Evolutionary conservation across 2,888 invertebrate species (phyloP), one percentile per base, ranked within the genome.

Genomic region (Platypus cylindrus): DNA sequence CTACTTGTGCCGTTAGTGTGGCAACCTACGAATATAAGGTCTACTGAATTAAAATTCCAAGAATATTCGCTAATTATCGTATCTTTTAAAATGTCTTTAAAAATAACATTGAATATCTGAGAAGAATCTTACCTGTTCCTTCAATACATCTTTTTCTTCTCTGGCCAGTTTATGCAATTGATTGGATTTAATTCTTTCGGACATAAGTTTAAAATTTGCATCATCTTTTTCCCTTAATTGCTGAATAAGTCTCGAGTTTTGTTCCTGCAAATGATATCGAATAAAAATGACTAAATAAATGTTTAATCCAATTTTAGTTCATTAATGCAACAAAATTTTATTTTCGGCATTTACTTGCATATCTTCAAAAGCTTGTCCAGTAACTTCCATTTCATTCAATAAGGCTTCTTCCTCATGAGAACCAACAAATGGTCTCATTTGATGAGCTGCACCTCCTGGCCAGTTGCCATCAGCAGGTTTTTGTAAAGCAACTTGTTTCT

Each of bases 161-260:
- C 90, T 66, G 17, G 94, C 72, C 50, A 95, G 64, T 58, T 95
- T 95, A 57, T 93, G 90, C 49, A 94, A 72, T 52, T 95, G 94
- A 63, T 94, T 94, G 3, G 91, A 84, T 59, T 93, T 91, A 41
- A 94, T 93, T 34, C 93, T 64, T 61, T 97, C 97, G 0, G 93
- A 90, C 94, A 98, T 95, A 3, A 97, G 72, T 62, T 97, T 95
- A 61, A 98, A 94, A 63, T 98, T 97, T 3, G 95, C 94, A 56
- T 97, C 97, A 54, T 94, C 93, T 52, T 97, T 95, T 60, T 97
- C 95, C 2, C 93, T 68, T 37, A 98, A 64, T 60, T 97, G 95
- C 50, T 95, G 93, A 32, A 97, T 83, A 13, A 97, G 71, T 22
- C 94, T 68, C 0, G 90, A 89, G 63, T 95, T 95, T 65, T 95